Evolutionary conservation across 2,797 vertebrate species (phyloP).

Genomic region (Smutsia gigantea): DNA sequence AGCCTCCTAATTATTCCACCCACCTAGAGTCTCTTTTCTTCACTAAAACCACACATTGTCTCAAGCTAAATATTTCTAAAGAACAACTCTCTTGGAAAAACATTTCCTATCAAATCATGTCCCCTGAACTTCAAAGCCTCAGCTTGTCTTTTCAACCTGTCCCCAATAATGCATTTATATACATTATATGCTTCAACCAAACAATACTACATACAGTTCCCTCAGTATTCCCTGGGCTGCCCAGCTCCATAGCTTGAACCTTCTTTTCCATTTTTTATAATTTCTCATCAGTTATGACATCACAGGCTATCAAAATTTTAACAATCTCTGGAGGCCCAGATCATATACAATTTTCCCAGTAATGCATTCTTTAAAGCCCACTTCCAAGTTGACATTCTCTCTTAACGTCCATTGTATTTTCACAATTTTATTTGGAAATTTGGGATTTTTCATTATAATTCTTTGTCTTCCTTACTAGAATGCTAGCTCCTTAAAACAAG

Average conservation of each 20-base stretch:
- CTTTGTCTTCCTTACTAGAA: neutral
- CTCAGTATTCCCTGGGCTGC: neutral
- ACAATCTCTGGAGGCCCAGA: neutral
- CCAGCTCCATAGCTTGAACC: neutral
- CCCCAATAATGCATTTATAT: neutral
- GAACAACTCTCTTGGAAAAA: neutral
- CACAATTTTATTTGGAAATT: neutral
- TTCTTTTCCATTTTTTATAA: neutral
- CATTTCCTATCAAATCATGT: neutral
- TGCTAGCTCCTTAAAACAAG: neutral
- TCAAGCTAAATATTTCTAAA: conserved; percentile 33
- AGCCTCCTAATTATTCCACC: neutral
- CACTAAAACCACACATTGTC: neutral
- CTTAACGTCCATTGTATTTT: neutral
- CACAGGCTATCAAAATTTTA: neutral
- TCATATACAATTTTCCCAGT: neutral
- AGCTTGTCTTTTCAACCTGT: neutral
- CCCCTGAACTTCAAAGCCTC: neutral
- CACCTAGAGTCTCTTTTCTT: neutral
- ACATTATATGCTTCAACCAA: neutral
- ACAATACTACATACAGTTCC: neutral
- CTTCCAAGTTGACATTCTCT: neutral
- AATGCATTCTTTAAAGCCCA: neutral
- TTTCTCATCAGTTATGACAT: neutral
- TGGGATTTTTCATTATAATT: neutral